Evolutionary conservation across 2,888 invertebrate species (phyloP).

Genomic region (Leptopilina syphax): DNA sequence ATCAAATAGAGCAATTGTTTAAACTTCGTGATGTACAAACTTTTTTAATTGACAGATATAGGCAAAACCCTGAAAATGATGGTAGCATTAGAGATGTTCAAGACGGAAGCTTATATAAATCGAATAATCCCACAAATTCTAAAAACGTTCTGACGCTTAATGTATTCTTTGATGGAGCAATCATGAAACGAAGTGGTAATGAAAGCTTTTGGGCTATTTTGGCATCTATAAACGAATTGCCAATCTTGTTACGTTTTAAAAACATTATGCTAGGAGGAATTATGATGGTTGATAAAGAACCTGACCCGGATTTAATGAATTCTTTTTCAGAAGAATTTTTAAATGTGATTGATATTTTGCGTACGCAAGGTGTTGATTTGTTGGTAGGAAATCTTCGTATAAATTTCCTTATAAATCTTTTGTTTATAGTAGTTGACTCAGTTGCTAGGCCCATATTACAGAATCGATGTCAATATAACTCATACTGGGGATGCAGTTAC

Average conservation of each 20-base stretch:
- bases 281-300: slow-evolving; percentile 40
- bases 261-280: slow-evolving; percentile 43
- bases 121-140: not conserved
- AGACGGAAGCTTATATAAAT: too few species aligned
- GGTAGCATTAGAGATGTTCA: too few species aligned
- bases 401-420: not conserved
- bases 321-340: slow-evolving; percentile 26
- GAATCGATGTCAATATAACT: not conserved
- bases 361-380: slow-evolving; percentile 9
- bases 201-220: not conserved
- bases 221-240: slow-evolving; percentile 42
- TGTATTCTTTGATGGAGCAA: not conserved
- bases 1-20: not conserved
- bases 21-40: not conserved
- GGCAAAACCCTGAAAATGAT: too few species aligned
- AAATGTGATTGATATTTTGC: slow-evolving; percentile 33
- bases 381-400: not conserved
- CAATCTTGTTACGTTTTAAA: slow-evolving; percentile 16
- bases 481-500: not conserved
- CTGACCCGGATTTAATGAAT: slow-evolving; percentile 40
- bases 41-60: too few species aligned
- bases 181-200: not conserved
- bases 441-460: too few species aligned
- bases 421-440: not conserved
- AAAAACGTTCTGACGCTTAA: not conserved